Percentiles rank a stretch among this genome's conserved stretches.
Evolutionary conservation across 1,140 invertebrate species (phyloP).

Genomic region (Mycetomoellerius zeteki): DNA sequence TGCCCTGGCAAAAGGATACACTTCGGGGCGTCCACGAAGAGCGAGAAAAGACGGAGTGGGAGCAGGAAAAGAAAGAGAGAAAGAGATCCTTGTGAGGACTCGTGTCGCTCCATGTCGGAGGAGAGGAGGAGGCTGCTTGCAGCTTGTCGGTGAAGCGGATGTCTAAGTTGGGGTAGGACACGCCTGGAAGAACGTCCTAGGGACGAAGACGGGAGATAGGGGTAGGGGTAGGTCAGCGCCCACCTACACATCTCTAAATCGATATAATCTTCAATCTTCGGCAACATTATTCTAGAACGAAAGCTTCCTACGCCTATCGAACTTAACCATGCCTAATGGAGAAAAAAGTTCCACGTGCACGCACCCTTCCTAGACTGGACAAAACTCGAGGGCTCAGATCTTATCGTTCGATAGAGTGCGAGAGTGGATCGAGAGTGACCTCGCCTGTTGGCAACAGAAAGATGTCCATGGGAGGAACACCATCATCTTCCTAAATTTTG

Average conservation of each 20-base stretch:
- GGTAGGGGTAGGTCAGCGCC: constrained; percentile 85
- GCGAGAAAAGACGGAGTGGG: background rate
- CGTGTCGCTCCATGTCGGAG: constrained; percentile 15
- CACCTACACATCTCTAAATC: constrained; percentile 80
- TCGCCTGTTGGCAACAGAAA: background rate
- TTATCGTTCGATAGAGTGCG: constrained; percentile 47
- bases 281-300: constrained; percentile 49
- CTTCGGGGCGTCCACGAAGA: constrained; percentile 1
- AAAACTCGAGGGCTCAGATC: background rate
- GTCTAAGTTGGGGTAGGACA: constrained; percentile 83
- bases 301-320: constrained; percentile 52
- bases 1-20: constrained; percentile 36
- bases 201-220: constrained; percentile 73
- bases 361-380: background rate
- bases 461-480: background rate
- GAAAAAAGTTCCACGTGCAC: background rate
- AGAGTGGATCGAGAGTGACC: background rate
- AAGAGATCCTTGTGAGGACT: background rate
- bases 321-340: constrained; percentile 23
- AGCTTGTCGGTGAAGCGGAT: constrained; percentile 76
- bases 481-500: background rate
- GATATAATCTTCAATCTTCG: constrained; percentile 74
- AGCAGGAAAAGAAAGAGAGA: constrained; percentile 8
- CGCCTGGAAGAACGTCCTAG: constrained; percentile 79
- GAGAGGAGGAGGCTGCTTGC: constrained; percentile 70